Percentiles rank a stretch among this genome's conserved stretches.
These are phyloP conservation scores for honey bee (Apis mellifera) DNA, from an alignment of 1,140 invertebrate genomes.

Conservation along the genomic window DNA sequence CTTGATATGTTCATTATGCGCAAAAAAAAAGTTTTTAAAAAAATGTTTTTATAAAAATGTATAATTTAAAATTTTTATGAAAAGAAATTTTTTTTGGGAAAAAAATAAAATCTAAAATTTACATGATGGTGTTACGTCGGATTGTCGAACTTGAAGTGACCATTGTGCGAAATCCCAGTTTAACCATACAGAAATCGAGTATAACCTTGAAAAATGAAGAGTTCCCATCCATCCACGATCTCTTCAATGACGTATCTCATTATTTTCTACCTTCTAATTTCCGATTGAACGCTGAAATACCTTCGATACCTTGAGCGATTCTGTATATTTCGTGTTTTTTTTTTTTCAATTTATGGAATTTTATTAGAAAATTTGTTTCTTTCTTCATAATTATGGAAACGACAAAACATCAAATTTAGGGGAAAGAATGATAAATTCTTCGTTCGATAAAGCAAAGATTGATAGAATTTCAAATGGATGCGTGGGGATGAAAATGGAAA, in stretches of 20 bases:
- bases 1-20: too few relatives aligned
- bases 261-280: neutral
- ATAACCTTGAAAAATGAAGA: slow-evolving; percentile 55
- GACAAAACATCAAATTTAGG: too few relatives aligned
- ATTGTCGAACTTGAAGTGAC: slow-evolving; percentile 46
- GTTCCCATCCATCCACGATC: slow-evolving; percentile 42
- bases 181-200: slow-evolving; percentile 33
- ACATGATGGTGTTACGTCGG: slow-evolving; percentile 32
- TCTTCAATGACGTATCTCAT: slow-evolving; percentile 48
- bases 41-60: too few relatives aligned
- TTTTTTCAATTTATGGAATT: too few relatives aligned
- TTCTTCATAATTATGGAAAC: neutral
- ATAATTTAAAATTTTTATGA: neutral
- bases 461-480: neutral
- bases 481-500: neutral
- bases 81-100: neutral
- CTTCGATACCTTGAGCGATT: neutral
- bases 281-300: too few relatives aligned
- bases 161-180: slow-evolving; percentile 62
- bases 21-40: too few relatives aligned
- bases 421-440: too few relatives aligned
- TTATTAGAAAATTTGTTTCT: too few relatives aligned
- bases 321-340: neutral
- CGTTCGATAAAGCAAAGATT: too few relatives aligned
- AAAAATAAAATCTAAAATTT: too few relatives aligned